A percentile compares a stretch with the other conserved stretches of the same genome.
Conservation (phyloP, 1,140 invertebrate species). For the Venustaconcha ellipsiformis region DNA sequence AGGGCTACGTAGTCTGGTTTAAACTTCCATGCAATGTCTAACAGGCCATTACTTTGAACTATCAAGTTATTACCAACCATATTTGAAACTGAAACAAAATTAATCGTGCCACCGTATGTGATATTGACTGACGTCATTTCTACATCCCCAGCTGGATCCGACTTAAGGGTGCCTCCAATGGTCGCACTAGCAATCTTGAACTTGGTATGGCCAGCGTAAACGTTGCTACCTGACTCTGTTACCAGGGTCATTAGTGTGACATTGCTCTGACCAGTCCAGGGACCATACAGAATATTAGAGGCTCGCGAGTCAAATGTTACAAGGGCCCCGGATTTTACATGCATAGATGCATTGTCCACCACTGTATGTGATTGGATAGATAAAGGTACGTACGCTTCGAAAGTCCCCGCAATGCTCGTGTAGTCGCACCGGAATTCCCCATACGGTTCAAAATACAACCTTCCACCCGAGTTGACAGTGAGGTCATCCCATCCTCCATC, state of each 20-base stretch:
- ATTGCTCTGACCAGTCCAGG: slow-evolving; percentile 31
- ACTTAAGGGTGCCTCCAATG: slow-evolving; percentile 30
- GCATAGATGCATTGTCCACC: slow-evolving; percentile 17
- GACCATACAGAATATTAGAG: slow-evolving; percentile 26
- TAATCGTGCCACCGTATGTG: slow-evolving; percentile 20
- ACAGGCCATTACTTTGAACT: slow-evolving; percentile 24
- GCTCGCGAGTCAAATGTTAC: slow-evolving; percentile 36
- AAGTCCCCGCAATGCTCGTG: slow-evolving; percentile 32
- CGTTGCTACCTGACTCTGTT: slow-evolving; percentile 29
- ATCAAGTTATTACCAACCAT: slow-evolving; percentile 25
- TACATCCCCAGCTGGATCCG: slow-evolving; percentile 25
- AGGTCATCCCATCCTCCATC: slow-evolving; percentile 39
- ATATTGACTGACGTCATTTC: slow-evolving; percentile 29
- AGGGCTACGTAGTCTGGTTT: slow-evolving; percentile 18
- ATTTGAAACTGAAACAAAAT: slow-evolving; percentile 26
- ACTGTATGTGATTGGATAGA: slow-evolving; percentile 16
- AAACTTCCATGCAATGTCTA: slow-evolving; percentile 39
- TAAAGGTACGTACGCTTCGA: slow-evolving; percentile 31
- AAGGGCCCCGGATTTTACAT: slow-evolving; percentile 28
- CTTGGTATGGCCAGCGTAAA: slow-evolving; percentile 32
- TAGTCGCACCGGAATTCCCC: slow-evolving; percentile 28
- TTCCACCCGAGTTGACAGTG: slow-evolving; percentile 27
- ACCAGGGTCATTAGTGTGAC: slow-evolving; percentile 20
- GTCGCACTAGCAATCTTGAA: slow-evolving; percentile 29
- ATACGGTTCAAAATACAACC: slow-evolving; percentile 35